Percentiles rank a stretch among this genome's conserved stretches.
phyloP scores from a whole-genome alignment of 2,888 invertebrate species.

The Teinopalpus imperialis region DNA sequence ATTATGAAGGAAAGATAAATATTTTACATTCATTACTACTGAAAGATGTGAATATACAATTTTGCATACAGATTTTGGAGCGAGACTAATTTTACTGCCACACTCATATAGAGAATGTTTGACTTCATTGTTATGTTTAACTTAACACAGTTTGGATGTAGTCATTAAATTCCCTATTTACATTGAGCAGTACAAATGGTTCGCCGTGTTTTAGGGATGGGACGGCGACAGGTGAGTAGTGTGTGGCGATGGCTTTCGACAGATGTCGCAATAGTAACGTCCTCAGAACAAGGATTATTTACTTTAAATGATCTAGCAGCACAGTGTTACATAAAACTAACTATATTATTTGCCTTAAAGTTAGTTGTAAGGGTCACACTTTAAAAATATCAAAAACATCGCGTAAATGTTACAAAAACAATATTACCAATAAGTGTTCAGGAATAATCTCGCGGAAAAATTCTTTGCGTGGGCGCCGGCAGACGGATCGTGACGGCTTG shows the following conservation, averaged over 20 bases:
- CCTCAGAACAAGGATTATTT: background rate
- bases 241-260: slow-evolving; percentile 31
- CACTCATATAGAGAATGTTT: slow-evolving; percentile 1
- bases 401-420: slow-evolving; percentile 11
- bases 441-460: slow-evolving; percentile 58
- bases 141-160: slow-evolving; percentile 7
- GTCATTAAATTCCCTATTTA: slow-evolving; percentile 4
- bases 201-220: slow-evolving; percentile 33
- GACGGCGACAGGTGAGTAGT: slow-evolving; percentile 37
- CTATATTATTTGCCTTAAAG: no score
- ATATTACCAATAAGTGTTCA: slow-evolving; percentile 50
- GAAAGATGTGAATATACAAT: slow-evolving; percentile 8
- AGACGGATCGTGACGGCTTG: slow-evolving; percentile 56
- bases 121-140: slow-evolving; percentile 13
- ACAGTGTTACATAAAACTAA: slow-evolving; percentile 1
- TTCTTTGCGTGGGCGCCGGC: slow-evolving; percentile 64
- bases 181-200: slow-evolving; percentile 24
- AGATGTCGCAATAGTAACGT: slow-evolving; percentile 29
- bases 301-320: background rate
- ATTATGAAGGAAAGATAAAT: slow-evolving; percentile 6
- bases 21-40: slow-evolving; percentile 6
- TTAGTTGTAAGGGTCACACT: no score
- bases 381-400: slow-evolving; percentile 23
- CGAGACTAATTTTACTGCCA: slow-evolving; percentile 12
- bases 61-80: slow-evolving; percentile 12